A percentile compares a stretch with the other conserved stretches of the same genome.
Evolutionary conservation across 2,888 invertebrate genomes (phyloP).

Genomic region (Therioaphis trifolii): DNA sequence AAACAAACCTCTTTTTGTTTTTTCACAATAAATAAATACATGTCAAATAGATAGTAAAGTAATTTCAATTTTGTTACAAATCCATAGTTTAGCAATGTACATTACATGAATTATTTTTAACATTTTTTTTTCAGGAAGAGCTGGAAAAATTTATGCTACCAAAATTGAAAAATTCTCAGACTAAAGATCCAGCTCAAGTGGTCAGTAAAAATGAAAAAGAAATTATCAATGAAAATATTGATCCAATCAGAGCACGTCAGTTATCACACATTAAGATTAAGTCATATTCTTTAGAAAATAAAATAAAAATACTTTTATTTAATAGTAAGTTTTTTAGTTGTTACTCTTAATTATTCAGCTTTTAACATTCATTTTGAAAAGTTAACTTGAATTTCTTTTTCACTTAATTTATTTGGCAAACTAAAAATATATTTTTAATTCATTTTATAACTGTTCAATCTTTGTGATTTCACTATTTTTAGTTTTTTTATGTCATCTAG

Average conservation of each 20-base stretch:
- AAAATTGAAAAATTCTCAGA: neutral
- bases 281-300: slow-evolving; percentile 47
- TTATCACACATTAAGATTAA: slow-evolving; percentile 38
- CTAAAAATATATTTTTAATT: too few species aligned
- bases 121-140: slow-evolving; percentile 24
- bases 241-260: slow-evolving; percentile 46
- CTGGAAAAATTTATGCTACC: slow-evolving; percentile 45
- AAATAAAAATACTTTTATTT: slow-evolving; percentile 56
- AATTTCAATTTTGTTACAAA: too few species aligned
- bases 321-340: slow-evolving; percentile 39
- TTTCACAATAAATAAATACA: too few species aligned
- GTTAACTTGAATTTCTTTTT: too few species aligned
- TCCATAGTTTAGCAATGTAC: too few species aligned
- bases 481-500: too few species aligned
- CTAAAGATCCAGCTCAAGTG: neutral
- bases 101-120: too few species aligned
- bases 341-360: neutral
- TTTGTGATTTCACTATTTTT: neutral
- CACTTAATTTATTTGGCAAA: too few species aligned
- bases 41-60: too few species aligned
- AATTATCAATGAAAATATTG: slow-evolving; percentile 21
- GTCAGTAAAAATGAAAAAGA: neutral
- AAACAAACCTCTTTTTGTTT: too few species aligned
- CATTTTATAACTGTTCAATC: neutral
- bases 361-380: neutral